Evolutionary conservation across 2,113 vertebrate genomes (phyloP).

Genomic region (Malurus alboscapulatus): DNA sequence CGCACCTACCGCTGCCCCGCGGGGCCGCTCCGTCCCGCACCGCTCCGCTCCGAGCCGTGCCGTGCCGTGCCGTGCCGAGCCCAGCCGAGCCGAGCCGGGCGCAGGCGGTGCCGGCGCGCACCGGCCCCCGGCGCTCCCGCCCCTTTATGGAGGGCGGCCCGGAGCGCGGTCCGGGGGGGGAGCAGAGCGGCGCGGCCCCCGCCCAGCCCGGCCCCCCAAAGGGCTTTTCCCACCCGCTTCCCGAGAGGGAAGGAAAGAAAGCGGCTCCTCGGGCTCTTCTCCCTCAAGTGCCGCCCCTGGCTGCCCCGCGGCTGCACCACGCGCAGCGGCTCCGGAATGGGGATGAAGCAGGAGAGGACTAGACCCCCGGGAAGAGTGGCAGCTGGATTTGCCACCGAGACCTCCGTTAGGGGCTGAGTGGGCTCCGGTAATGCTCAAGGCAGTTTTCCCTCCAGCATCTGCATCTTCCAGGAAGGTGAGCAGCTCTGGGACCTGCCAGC

Average conservation of each 20-base stretch:
- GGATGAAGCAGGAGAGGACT: background rate
- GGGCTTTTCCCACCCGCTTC: background rate
- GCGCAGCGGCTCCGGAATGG: too few relatives aligned
- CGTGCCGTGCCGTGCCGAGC: background rate
- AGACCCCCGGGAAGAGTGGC: background rate
- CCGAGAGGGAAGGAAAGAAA: background rate
- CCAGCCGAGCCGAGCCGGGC: background rate
- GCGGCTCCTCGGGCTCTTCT: background rate
- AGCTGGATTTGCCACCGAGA: background rate
- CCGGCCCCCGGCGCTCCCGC: slow-evolving; percentile 36
- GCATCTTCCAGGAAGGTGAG: background rate
- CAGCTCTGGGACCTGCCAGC: background rate
- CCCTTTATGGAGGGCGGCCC: slow-evolving; percentile 55
- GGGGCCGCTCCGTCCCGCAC: background rate
- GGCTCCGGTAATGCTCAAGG: background rate
- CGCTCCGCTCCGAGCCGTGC: background rate
- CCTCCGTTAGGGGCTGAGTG: background rate
- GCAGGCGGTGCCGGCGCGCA: slow-evolving; percentile 14
- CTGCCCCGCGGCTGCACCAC: background rate
- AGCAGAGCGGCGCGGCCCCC: background rate
- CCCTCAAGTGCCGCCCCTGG: background rate
- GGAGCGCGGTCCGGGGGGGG: background rate
- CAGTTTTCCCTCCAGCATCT: background rate
- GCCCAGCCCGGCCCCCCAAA: background rate
- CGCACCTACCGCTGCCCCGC: background rate